Evolutionary conservation across 1,140 invertebrate species (phyloP), one percentile per base, ranked within the genome.

Genomic region (Antheraea pernyi): DNA sequence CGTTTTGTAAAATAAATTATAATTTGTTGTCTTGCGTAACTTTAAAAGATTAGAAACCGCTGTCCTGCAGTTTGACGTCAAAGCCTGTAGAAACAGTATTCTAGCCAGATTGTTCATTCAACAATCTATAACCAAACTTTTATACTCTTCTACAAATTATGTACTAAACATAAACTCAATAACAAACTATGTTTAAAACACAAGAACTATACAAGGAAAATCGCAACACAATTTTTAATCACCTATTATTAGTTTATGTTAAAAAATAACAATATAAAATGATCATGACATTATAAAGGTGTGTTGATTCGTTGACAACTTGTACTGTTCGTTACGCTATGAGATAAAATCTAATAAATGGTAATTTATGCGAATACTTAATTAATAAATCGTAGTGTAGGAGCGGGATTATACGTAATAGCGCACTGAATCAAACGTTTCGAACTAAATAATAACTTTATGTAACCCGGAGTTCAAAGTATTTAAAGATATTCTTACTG

Each of bases 291-390:
- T 63, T 16, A 37, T 42, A 42, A 63, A 10, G 19, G 59, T 36
- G 46, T 39, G 67, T 53, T 60, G 67, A 72, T 48, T n/a, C 60
- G 70, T 63, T 68, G 70, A 72, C 70, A 72, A 72, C 59, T 39
- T 60, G 65, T 63, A 59, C 36, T 19, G 61, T 67, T 65, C 30
- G 62, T 67, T 68, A 65, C 22, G 37, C 30, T 22, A 19, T 13
- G 7, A 42, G 70, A 72, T 72, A 68, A 63, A 39, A 72, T 72
- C 70, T 65, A 59, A 72, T 68, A 18, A 65, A 72, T 72, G 70
- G 46, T 63, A 72, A 76, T 73, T 75, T 73, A 78, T 76, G 71
- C 72, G 61, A 67, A 71, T 70, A 62, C 64, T 75, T 78, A 76
- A 78, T 78, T 76, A 76, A 72, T 76, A 72, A 80, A 76, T 75